phyloP scores from a whole-genome alignment of 2,888 invertebrate genomes.

The Ypsolopha sequella region DNA sequence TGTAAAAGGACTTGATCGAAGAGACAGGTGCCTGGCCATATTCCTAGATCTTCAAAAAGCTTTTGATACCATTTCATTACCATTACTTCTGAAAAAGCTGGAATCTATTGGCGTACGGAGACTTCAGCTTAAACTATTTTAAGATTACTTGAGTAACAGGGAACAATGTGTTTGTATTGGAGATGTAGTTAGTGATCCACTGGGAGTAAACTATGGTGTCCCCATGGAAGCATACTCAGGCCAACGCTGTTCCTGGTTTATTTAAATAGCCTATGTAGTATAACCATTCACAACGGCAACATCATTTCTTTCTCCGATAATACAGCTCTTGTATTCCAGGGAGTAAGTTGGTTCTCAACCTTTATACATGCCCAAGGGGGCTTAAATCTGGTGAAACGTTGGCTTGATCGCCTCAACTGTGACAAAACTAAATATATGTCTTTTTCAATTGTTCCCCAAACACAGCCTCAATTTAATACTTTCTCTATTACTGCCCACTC shows the following conservation, averaged over 20 bases:
- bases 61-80: neutral
- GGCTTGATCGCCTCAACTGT: too few species aligned
- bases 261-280: neutral
- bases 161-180: neutral
- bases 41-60: neutral
- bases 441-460: too few species aligned
- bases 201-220: neutral
- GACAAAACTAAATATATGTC: too few species aligned
- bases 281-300: too few species aligned
- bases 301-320: too few species aligned
- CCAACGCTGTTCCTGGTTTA: neutral
- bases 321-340: too few species aligned
- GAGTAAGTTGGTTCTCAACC: too few species aligned
- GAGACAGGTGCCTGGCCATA: neutral
- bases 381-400: too few species aligned
- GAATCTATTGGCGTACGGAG: neutral
- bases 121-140: neutral
- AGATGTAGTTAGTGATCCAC: neutral
- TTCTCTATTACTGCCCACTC: too few species aligned
- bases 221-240: neutral
- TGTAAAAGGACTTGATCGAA: neutral
- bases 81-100: neutral
- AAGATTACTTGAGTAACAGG: neutral
- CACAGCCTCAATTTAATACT: too few species aligned
- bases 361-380: too few species aligned